Evolutionary conservation across 1,140 invertebrate species (phyloP), one percentile per base, ranked within the genome.

Genomic region (Sesamia nonagrioides): DNA sequence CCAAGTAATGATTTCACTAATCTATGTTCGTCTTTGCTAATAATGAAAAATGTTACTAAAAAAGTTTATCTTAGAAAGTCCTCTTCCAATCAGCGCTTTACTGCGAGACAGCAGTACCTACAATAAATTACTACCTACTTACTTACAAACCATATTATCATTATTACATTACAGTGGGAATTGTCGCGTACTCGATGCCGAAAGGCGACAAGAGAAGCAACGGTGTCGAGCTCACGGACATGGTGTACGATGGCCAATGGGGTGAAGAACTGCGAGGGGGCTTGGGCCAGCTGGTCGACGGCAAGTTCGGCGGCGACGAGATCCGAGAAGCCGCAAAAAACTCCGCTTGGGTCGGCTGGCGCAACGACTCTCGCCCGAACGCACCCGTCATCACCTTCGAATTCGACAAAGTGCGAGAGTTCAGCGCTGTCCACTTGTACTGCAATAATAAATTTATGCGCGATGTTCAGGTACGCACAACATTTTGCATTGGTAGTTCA

Each of bases 211-310:
- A 95, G n/a, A 97, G 98, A 79, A 98, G 98, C 82, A 97, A 95
- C 66, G 96, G 97, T 83, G 97, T 98, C 84, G 97, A 99, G 91
- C 96, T 99, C 54, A 98, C 97, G 79, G 99, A 99, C 92, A 96
- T 97, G 82, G 98, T 97, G 48, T 99, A 99, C 95, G 99, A 99
- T 93, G 99, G 99, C 1, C 96, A 97, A 74, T 97, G 97, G 95
- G 96, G 96, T 2, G 96, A 96, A 54, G 95, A 96, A 83, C 96
- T 98, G 73, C 95, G 95, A 15, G 97, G 97, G 18, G 99, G 99
- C 2, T 93, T 99, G 7, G 99, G 99, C 27, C 98, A 99, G 92
- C 96, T 99, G 58, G 97, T 97, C n/a, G 99, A 99, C 91, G 98
- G 98, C 0, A 88, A 88, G 78, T 93, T 91, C 77, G 91, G 92